Base-by-base conservation (phyloP, 1,140 invertebrate species). In the Drosophila persimilis region DNA sequence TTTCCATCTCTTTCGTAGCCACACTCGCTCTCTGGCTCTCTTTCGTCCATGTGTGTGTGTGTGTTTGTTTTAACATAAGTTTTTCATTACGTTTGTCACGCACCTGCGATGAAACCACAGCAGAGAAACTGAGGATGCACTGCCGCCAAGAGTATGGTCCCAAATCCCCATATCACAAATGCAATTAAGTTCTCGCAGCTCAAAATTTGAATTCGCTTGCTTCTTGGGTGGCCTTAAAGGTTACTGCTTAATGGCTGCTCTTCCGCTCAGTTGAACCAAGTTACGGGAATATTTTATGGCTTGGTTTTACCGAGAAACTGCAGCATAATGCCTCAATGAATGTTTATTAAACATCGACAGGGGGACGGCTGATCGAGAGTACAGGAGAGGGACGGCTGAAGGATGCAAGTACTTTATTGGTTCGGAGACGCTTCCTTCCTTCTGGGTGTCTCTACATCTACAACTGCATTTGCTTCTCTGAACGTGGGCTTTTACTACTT, bases 41-140 rank as follows among this genome's bases (percentile, higher is more conserved):
- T 5, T 9, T 6, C 45, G 22, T 24, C 2, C 1, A 24, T 29
- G 2, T 47, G 43, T 52, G 45, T 56, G 15, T 58, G 43, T 48
- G 51, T 56, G 46, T 76, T 79, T 84, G 66, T 76, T 85, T 76
- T 79, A 41, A 75, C 66, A 76, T 79, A 55, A 76, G 75, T 84
- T 85, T 83, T 84, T 76, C 72, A 80, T 85, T 85, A 71, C 77
- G 77, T 60, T 70, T 85, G 63, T 80, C 66, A 79, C 64, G 61
- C 51, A 45, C 43, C 26, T 53, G 58, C 54, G 53, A 58, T 65
- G 41, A 43, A 67, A 50, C 77, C 58, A 43, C 70, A 41, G 11
- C 24, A 26, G 20, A 20, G 56, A 8, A 9, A 31, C 45, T n/a
- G 3, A n/a, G 31, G 47, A 13, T 24, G 11, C 15, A 31, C 29